Evolutionary conservation across 2,888 invertebrate species (phyloP), one percentile per base, ranked within the genome.

Genomic region (Drosophila fulvimacula): DNA sequence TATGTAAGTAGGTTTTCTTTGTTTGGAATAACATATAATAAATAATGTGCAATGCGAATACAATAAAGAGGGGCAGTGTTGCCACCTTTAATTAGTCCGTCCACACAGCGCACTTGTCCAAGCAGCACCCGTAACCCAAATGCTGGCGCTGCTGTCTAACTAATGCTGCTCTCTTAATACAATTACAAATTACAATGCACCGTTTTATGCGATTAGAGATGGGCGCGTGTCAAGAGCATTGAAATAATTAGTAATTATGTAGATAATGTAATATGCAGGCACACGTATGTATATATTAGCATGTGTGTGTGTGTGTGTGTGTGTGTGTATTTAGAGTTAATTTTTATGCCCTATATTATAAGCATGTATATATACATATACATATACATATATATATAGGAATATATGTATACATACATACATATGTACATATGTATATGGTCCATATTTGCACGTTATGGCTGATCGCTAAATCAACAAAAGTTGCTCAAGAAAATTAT

Each of bases 11-110:
- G 38, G 38, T 48, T 73, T 58, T 65, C 69, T 73, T 74, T 74
- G 74, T 74, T 70, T 73, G 52, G 46, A 38, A 57, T 27, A 55
- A 44, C 41, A 49, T 36, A 59, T 52, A 59, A 42, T 27, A 36
- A 52, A 24, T 52, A 52, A 32, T 72, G 41, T 63, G 51, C 27
- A 46, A 13, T 21, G 48, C 30, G 9, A 11, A 46, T 44, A 38
- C 49, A 41, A 34, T 46, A 61, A 48, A 48, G 10, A 24, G n/a
- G 36, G 41, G 9, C 61, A 70, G 73, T 58, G 74, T 73, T 73
- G 74, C 44, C 66, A 74, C 55, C 74, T 73, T 27, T 34, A 56
- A 46, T 30, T 19, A 74, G 39, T 55, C 2, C 30, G 10, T 30
- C 56, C 58, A 57, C 36, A 36, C 42, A 13, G 13, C 57, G 15